Conservation (phyloP, 2,113 vertebrate genomes). For the Chionomys nivalis region DNA sequence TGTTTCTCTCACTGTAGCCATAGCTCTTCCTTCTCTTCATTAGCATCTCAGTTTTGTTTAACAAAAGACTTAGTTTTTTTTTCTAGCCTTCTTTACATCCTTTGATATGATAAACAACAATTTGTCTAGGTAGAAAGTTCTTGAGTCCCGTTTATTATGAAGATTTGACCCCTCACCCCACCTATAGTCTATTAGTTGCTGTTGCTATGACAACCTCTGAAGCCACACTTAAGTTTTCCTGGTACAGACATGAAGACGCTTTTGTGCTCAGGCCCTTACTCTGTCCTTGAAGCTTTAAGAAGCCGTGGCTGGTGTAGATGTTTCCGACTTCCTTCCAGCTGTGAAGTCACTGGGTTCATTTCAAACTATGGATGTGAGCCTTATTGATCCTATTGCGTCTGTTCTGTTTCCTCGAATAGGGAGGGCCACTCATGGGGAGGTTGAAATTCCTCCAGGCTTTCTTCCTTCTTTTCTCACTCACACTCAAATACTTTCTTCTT, state of each 20-base stretch:
- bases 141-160: slow-evolving; percentile 9
- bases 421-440: neutral
- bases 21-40: neutral
- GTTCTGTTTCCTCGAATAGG: neutral
- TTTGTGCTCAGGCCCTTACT: neutral
- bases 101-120: slow-evolving; percentile 27
- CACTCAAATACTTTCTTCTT: slow-evolving; percentile 36
- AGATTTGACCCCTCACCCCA: neutral
- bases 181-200: neutral
- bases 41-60: neutral
- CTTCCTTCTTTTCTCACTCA: neutral
- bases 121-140: slow-evolving; percentile 9
- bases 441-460: neutral
- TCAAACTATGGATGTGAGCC: neutral
- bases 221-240: slow-evolving; percentile 4
- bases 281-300: slow-evolving; percentile 45
- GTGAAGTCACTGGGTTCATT: neutral
- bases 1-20: neutral
- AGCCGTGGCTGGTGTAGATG: neutral
- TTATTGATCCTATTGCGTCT: slow-evolving; percentile 6
- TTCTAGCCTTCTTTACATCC: neutral
- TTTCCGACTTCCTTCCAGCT: neutral
- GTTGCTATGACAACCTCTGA: neutral
- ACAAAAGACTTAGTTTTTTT: neutral
- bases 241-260: neutral